Conservation (phyloP, 2,888 invertebrate species). For the Amphiduros pacificus region DNA sequence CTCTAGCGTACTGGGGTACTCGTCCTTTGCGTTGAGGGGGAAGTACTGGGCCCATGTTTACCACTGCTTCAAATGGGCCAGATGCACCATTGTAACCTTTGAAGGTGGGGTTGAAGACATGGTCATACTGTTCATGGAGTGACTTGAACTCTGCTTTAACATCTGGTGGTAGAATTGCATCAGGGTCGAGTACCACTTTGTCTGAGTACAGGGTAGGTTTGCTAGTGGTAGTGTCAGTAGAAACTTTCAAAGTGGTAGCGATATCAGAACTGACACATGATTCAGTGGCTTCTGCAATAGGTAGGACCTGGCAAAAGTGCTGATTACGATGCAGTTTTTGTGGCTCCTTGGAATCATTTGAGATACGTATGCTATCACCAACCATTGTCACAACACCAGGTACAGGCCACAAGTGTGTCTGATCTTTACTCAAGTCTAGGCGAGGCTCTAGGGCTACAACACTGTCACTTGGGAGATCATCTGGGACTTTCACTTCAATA, state of each 20-base stretch:
- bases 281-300: too few relatives aligned
- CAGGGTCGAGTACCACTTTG: constrained; percentile 22
- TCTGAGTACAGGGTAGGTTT: too few relatives aligned
- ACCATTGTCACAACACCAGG: too few relatives aligned
- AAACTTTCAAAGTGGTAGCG: too few relatives aligned
- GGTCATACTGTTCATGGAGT: constrained; percentile 2
- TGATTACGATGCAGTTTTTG: too few relatives aligned
- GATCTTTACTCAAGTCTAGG: too few relatives aligned
- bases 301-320: too few relatives aligned
- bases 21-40: constrained; percentile 22
- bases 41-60: constrained; percentile 10
- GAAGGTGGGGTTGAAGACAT: background rate
- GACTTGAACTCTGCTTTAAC: background rate
- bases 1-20: constrained; percentile 16
- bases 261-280: too few relatives aligned
- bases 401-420: too few relatives aligned
- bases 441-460: background rate
- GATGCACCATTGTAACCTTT: constrained; percentile 3
- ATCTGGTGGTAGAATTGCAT: constrained; percentile 8
- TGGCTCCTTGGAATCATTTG: too few relatives aligned
- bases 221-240: too few relatives aligned
- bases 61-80: background rate
- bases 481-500: background rate
- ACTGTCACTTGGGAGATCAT: background rate
- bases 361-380: constrained; percentile 16